Base-by-base conservation (phyloP, 2,888 invertebrate species). In the Cheilosia variabilis region DNA sequence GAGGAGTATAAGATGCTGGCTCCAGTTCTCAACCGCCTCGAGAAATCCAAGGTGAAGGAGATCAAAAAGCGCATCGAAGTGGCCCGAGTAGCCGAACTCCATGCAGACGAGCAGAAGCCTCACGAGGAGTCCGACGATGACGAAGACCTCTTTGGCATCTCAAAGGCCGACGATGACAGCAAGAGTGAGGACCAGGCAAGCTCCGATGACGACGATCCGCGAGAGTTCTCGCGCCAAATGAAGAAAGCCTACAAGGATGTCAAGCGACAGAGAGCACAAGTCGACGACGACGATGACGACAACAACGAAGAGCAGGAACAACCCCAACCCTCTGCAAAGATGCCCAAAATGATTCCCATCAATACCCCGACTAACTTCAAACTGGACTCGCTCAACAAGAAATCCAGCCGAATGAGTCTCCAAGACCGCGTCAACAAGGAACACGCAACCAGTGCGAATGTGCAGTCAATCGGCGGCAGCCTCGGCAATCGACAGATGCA, bases 1-100 rank as follows among this genome's bases (percentile, higher is more conserved):
- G 97, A 97, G 89, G 98, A 98, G 90, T 99, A 95, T 91, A 94
- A 96, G 88, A 93, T 98, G 81, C 93, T 98, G 22, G 98, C 98
- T 91, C 98, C 98, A 22, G 97, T 98, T 4, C 93, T 98, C 45
- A 96, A 97, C 41, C 95, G 96, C 88, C 91, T 97, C 65, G 96
- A 96, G 88, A 96, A 95, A 90, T 93, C 93, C 13, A 95, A 94
- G 90, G 92, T 94, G 57, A 96, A 95, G 89, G 94, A 94, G 88
- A 91, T 94, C 27, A 93, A 93, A 83, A 93, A 94, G 89, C 94
- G 94, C 86, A 90, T 94, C 13, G 93, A 94, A 88, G 91, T 92
- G 13, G 93, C 94, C 80, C 92, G 94, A 90, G 94, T 93, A 27
- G 90, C 93, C 45, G 93, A 93, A 63, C 91, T 93, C 87, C 91